phyloP scores from a whole-genome alignment of 2,888 invertebrate genomes.

The Cremastinae sp. region DNA sequence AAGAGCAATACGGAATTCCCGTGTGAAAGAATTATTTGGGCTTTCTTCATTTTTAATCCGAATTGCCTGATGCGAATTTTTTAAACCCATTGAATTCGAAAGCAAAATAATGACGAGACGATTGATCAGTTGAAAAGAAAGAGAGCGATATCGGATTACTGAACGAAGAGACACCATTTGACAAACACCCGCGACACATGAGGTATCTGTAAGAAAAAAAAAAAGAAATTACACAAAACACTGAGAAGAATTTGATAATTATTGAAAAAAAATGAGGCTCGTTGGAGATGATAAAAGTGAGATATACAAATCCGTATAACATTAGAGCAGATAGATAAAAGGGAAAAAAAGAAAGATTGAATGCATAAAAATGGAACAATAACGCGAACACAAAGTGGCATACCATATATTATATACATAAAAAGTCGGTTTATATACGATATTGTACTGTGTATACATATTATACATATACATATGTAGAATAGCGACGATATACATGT shows the following conservation, averaged over 20 bases:
- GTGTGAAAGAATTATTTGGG: conserved; percentile 38
- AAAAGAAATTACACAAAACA: conserved; percentile 19
- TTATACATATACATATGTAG: conserved; percentile 74
- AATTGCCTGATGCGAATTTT: conserved; percentile 40
- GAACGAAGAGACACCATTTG: conserved; percentile 50
- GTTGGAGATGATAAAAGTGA: conserved; percentile 44
- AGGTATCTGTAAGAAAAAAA: conserved; percentile 6
- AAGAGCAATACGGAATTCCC: conserved; percentile 15
- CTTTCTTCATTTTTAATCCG: conserved; percentile 38
- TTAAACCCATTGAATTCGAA: conserved; percentile 26
- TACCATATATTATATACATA: conserved; percentile 50
- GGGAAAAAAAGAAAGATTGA: conserved; percentile 18
- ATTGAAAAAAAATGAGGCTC: conserved; percentile 30
- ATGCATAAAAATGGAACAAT: conserved; percentile 64
- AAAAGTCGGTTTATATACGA: conserved; percentile 72
- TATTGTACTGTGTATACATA: conserved; percentile 71
- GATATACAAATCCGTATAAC: conserved; percentile 32
- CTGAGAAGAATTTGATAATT: neutral
- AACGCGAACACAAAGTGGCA: conserved; percentile 60
- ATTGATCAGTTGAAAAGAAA: conserved; percentile 40
- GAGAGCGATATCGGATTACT: conserved; percentile 52
- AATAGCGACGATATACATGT: conserved; percentile 77
- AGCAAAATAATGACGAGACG: conserved; percentile 38
- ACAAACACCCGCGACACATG: conserved; percentile 30
- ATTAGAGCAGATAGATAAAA: conserved; percentile 20